These are phyloP conservation scores for Pterostichus madidus DNA, from an alignment of 2,888 invertebrate species.

Conservation along the genomic window DNA sequence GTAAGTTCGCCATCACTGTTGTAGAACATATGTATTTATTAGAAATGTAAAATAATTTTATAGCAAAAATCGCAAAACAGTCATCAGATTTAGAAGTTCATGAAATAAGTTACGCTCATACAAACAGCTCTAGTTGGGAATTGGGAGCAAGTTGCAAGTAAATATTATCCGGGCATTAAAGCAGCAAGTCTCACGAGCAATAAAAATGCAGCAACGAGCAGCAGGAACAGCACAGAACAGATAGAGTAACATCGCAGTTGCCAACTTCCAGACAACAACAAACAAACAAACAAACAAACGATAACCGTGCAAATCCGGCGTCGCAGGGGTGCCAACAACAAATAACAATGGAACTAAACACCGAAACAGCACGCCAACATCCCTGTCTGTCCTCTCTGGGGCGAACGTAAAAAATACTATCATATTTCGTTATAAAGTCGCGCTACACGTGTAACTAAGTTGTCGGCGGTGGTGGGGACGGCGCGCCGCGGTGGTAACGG, in stretches of 20 bases:
- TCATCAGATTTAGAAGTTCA: neutral
- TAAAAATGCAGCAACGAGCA: conserved; percentile 45
- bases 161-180: conserved; percentile 20
- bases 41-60: neutral
- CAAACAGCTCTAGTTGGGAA: neutral
- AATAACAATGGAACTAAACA: conserved; percentile 55
- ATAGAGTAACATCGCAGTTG: conserved; percentile 27
- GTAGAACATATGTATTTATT: too few species aligned
- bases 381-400: neutral
- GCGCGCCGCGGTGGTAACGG: too few species aligned
- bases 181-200: conserved; percentile 48
- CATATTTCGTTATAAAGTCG: conserved; percentile 48
- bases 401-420: conserved; percentile 43
- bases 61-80: neutral
- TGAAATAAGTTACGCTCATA: neutral
- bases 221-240: neutral
- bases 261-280: conserved; percentile 44
- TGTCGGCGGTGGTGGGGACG: neutral
- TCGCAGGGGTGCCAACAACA: conserved; percentile 45
- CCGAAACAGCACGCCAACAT: conserved; percentile 23
- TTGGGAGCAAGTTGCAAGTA: conserved; percentile 4
- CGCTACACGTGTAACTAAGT: conserved; percentile 23
- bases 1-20: too few species aligned
- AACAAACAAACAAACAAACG: conserved; percentile 39
- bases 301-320: conserved; percentile 46